These are phyloP conservation scores for Prionace glauca DNA, from an alignment of 2,797 vertebrate genomes.

Conservation along the genomic window DNA sequence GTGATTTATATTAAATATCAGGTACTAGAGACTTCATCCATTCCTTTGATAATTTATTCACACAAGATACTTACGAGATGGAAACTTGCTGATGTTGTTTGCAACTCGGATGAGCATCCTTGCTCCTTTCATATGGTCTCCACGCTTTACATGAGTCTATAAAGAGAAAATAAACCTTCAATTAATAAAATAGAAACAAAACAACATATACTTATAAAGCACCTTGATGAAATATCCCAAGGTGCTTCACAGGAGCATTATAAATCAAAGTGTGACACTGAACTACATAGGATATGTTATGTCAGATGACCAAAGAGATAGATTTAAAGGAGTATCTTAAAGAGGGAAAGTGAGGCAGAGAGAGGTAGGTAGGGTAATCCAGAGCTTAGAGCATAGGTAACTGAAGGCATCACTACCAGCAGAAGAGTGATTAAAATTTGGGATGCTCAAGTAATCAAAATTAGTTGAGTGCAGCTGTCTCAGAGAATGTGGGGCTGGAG, in stretches of 20 bases:
- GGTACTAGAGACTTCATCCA: too few species aligned
- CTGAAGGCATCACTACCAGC: too few species aligned
- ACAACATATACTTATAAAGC: not conserved
- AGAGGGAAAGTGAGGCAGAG: too few species aligned
- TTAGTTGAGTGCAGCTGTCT: too few species aligned
- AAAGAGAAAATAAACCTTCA: slow-evolving; percentile 41
- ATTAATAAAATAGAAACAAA: not conserved
- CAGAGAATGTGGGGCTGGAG: too few species aligned
- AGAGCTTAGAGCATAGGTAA: too few species aligned
- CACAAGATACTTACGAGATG: slow-evolving; percentile 75
- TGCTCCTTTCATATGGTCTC: slow-evolving; percentile 86
- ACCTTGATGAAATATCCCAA: not conserved
- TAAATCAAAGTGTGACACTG: not conserved
- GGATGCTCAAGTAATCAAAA: too few species aligned
- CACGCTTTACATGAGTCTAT: slow-evolving; percentile 82
- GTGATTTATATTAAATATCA: not conserved
- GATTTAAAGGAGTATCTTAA: too few species aligned
- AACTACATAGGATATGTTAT: too few species aligned
- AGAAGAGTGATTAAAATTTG: too few species aligned
- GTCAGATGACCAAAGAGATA: not conserved
- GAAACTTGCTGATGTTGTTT: slow-evolving; percentile 97
- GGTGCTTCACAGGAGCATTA: not conserved
- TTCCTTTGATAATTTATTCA: not conserved
- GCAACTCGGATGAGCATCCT: slow-evolving; percentile 92
- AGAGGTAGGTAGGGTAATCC: too few species aligned